These are phyloP conservation scores for Adelphocoris suturalis DNA, from an alignment of 2,888 invertebrate genomes.

Conservation along the genomic window DNA sequence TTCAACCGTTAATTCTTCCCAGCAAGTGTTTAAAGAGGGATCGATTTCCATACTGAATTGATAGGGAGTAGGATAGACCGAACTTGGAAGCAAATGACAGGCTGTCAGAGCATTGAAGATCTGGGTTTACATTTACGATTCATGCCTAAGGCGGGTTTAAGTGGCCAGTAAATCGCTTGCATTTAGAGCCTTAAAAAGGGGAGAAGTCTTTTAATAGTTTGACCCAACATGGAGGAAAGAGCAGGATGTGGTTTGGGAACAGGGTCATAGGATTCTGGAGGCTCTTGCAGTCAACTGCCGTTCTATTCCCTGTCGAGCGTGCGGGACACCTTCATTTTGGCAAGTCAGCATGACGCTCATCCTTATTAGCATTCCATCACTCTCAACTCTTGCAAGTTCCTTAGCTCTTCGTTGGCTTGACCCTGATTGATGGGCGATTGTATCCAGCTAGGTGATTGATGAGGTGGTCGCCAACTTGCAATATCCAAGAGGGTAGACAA, in stretches of 20 bases:
- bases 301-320: not conserved
- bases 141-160: not conserved
- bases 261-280: not conserved
- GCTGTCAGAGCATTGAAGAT: not conserved
- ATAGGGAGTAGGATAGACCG: not conserved
- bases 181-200: not conserved
- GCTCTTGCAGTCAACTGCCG: not conserved
- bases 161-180: not conserved
- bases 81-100: conserved; percentile 13
- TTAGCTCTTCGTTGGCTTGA: not conserved
- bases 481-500: not conserved
- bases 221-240: not conserved
- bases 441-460: not conserved
- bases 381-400: not conserved
- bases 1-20: not conserved
- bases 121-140: not conserved
- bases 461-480: not conserved
- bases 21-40: not conserved
- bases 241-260: not conserved
- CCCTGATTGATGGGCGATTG: not conserved
- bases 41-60: not conserved
- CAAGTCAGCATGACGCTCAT: not conserved
- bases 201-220: not conserved
- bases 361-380: not conserved
- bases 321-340: not conserved